These are phyloP conservation scores for Berghia stephanieae DNA, from an alignment of 1,140 invertebrate species.

Conservation along the genomic window DNA sequence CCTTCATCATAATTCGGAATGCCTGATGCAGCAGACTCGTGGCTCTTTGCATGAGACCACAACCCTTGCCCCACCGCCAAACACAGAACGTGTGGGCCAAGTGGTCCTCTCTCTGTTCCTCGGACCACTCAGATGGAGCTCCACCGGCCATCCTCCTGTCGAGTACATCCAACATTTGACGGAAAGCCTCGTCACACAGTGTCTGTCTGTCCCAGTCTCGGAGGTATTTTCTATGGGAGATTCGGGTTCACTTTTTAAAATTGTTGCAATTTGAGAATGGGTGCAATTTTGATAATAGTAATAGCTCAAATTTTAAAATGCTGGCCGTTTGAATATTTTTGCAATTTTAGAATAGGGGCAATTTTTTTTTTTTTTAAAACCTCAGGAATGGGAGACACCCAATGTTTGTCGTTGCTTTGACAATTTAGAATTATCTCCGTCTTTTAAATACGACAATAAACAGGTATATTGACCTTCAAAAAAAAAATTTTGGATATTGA, in stretches of 20 bases:
- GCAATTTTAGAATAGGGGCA: background rate
- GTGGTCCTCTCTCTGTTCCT: conserved; percentile 19
- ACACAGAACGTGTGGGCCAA: background rate
- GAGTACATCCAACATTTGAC: conserved; percentile 10
- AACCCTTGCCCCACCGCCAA: conserved; percentile 8
- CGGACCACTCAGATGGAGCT: conserved; percentile 14
- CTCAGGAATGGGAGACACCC: too few species aligned
- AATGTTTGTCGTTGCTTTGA: too few species aligned
- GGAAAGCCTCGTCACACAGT: conserved; percentile 70
- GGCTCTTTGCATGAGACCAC: background rate
- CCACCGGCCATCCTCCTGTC: background rate
- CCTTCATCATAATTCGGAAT: conserved; percentile 26
- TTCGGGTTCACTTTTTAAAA: conserved; percentile 8
- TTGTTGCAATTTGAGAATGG: background rate
- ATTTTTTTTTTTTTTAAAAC: too few species aligned
- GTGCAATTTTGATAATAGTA: background rate
- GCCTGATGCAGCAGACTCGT: conserved; percentile 9
- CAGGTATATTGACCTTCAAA: too few species aligned
- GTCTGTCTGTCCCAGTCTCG: conserved; percentile 82
- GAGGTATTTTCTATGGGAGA: conserved; percentile 74
- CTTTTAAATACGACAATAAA: too few species aligned
- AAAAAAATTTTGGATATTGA: too few species aligned
- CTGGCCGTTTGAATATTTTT: background rate
- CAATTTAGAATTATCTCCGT: too few species aligned
- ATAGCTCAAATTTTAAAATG: background rate